A percentile compares a stretch with the other conserved stretches of the same genome.
Evolutionary conservation across 2,113 vertebrate genomes (phyloP).

Genomic region (Pelusios castaneus): DNA sequence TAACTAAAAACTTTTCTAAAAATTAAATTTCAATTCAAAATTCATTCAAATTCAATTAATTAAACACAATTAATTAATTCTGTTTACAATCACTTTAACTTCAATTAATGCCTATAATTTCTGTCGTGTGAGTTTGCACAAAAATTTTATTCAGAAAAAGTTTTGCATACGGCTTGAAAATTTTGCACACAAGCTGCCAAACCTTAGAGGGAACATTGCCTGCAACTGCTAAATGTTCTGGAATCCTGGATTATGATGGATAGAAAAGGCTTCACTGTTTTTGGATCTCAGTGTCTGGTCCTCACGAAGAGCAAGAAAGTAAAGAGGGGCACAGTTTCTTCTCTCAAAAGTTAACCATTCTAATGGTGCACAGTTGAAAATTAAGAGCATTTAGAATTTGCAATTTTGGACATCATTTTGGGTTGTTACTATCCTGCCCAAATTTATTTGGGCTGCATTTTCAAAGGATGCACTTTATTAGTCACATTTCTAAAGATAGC

Average conservation of each 20-base stretch:
- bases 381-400: neutral
- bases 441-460: neutral
- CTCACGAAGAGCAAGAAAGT: neutral
- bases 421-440: neutral
- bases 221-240: too few relatives aligned
- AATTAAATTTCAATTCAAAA: too few relatives aligned
- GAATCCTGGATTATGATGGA: neutral
- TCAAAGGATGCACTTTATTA: neutral
- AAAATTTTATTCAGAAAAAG: too few relatives aligned
- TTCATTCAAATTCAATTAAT: too few relatives aligned
- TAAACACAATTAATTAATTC: too few relatives aligned
- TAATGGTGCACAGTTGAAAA: neutral
- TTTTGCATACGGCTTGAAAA: too few relatives aligned
- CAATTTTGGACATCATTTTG: neutral
- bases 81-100: too few relatives aligned
- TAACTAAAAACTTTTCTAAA: too few relatives aligned
- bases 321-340: neutral
- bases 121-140: too few relatives aligned
- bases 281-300: neutral
- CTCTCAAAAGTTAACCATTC: neutral
- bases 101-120: too few relatives aligned
- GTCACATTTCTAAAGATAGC: neutral
- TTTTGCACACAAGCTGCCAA: too few relatives aligned
- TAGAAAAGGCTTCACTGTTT: neutral
- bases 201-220: too few relatives aligned